These are phyloP conservation scores for Argyra leucocephala DNA, from an alignment of 2,888 invertebrate genomes.

Conservation along the genomic window DNA sequence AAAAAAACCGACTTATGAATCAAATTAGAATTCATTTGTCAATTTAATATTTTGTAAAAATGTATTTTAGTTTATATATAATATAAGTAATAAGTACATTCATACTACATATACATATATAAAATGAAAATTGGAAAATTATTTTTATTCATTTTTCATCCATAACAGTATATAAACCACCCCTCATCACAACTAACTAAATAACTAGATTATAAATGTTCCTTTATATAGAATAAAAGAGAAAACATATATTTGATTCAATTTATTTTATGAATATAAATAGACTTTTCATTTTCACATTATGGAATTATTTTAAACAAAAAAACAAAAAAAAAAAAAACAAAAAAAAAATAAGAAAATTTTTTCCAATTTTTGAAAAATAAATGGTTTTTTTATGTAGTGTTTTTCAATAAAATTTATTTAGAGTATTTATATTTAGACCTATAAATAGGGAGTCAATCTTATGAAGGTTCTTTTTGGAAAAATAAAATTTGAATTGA, in stretches of 20 bases:
- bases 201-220: no score
- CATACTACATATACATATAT: no score
- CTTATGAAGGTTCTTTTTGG: background rate
- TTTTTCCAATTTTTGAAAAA: no score
- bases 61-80: no score
- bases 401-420: background rate
- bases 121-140: no score
- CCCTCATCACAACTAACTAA: no score
- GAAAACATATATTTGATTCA: background rate
- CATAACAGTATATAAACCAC: no score
- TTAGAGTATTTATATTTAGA: background rate
- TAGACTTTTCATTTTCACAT: conserved; percentile 4
- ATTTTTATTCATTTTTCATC: no score
- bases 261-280: conserved; percentile 4
- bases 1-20: no score
- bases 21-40: no score
- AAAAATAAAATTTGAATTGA: background rate
- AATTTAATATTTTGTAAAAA: no score
- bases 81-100: no score
- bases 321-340: background rate
- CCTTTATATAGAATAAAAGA: background rate
- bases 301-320: background rate
- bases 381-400: conserved; percentile 6
- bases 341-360: background rate
- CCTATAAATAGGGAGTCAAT: background rate